Conservation (phyloP, 92 coral and sea anemone genomes). For the Epizoanthus scotinus region DNA sequence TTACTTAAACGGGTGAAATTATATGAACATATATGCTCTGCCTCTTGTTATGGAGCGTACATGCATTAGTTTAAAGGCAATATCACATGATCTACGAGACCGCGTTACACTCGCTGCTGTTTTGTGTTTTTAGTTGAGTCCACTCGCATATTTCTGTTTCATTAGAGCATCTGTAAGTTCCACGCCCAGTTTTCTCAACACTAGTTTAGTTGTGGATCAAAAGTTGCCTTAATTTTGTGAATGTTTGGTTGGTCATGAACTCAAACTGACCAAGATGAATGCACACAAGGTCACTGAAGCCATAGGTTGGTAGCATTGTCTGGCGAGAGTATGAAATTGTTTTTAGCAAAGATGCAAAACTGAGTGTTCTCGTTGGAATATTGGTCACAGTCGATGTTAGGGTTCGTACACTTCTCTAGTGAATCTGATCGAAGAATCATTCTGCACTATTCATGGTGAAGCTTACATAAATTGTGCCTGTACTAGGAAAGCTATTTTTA, state of each 20-base stretch:
- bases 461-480: background rate
- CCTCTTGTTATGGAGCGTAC: slow-evolving; percentile 1
- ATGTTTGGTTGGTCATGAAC: background rate
- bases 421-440: background rate
- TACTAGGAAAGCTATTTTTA: background rate
- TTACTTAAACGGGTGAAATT: background rate
- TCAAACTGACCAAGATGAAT: background rate
- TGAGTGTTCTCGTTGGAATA: background rate
- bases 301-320: background rate
- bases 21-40: background rate
- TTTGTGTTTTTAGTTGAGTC: background rate
- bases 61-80: slow-evolving; percentile 28
- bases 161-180: slow-evolving; percentile 41
- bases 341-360: background rate
- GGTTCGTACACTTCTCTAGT: background rate
- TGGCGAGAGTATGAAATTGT: background rate
- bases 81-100: slow-evolving; percentile 5
- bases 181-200: background rate
- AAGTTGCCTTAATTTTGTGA: background rate
- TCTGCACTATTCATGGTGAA: background rate
- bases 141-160: slow-evolving; percentile 4
- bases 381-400: background rate
- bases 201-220: background rate
- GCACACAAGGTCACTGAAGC: slow-evolving; percentile 33
- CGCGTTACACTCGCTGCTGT: background rate